Evolutionary conservation across 2,888 invertebrate species (phyloP), one percentile per base, ranked within the genome.

Genomic region (Oligia latruncula): DNA sequence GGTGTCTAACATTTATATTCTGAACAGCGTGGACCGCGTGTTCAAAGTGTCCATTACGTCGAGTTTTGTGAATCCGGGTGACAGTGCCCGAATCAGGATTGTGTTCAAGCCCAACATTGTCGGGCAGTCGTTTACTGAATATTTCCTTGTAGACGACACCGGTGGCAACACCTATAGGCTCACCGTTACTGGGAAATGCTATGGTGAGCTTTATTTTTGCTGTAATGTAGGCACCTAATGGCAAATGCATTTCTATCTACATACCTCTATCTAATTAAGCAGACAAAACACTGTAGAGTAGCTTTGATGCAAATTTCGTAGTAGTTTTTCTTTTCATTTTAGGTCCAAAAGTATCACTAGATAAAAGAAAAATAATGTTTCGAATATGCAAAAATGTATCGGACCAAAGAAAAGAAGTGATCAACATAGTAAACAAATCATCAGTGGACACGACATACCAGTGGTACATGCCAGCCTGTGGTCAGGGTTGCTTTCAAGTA

Each of bases 401-500:
- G 3, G 95, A 96, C 71, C 90, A 93, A 76, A 92, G 95, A 80
- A 94, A 92, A 76, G 95, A 94, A 84, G 84, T 86, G 2, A 90
- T 96, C 58, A 92, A 93, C 62, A 94, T 97, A 15, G 86, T 94
- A 0, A 97, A 97, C 84, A 93, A 91, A 77, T 95, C 97, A 2
- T 82, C 92, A 40, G 91, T 96, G 17, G 96, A 96, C 67, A 95
- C 96, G 1, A 95, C 95, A n/a, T 97, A 96, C 84, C 96, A 96
- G 77, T 97, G 97, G 97, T 90, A 96, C 58, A 83, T 96, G 81
- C 96, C 97, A 15, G 74, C 90, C 8, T 90, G 92, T 70, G 96
- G 95, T 4, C 95, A 95, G 80, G 96, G 96, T 43, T 92, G 92
- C 87, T 96, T 97, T 87, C 96, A 96, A 92, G 97, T 96, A 92